A percentile compares a stretch with the other conserved stretches of the same genome.
Conservation (phyloP, 2,888 invertebrate species). For the Trichacis sp. region DNA sequence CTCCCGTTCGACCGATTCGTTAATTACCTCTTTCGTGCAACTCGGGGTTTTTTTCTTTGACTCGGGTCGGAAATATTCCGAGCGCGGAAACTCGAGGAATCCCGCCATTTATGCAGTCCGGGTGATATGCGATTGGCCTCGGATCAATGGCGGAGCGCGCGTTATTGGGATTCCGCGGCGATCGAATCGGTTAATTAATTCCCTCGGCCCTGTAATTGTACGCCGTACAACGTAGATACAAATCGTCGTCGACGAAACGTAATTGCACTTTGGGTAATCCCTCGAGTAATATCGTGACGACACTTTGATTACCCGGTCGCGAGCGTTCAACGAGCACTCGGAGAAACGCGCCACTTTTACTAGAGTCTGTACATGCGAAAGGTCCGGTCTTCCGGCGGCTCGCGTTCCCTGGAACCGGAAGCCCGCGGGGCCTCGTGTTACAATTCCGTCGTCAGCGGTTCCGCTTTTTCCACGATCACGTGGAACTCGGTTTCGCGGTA, state of each 20-base stretch:
- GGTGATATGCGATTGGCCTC: constrained; percentile 19
- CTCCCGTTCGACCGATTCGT: neutral
- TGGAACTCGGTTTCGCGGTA: constrained; percentile 89
- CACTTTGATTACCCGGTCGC: no score
- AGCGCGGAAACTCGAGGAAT: neutral
- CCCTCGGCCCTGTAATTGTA: constrained; percentile 18
- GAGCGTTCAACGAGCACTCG: no score
- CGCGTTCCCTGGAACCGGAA: constrained; percentile 42
- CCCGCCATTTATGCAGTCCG: constrained; percentile 22
- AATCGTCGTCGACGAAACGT: constrained; percentile 6
- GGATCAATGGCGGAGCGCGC: constrained; percentile 27
- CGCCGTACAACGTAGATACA: no score
- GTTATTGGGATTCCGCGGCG: constrained; percentile 30
- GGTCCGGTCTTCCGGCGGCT: constrained; percentile 43
- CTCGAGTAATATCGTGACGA: no score
- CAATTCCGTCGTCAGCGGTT: constrained; percentile 84
- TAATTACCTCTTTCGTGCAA: neutral
- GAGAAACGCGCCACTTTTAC: neutral
- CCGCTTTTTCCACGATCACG: constrained; percentile 86
- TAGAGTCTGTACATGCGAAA: constrained; percentile 53
- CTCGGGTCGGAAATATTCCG: neutral
- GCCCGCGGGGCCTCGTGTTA: constrained; percentile 66
- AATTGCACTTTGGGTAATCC: neutral
- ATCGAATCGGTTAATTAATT: constrained; percentile 24
- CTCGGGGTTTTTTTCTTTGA: neutral